Conservation (phyloP, 1,140 invertebrate genomes). For the Aleiodes sp. region DNA sequence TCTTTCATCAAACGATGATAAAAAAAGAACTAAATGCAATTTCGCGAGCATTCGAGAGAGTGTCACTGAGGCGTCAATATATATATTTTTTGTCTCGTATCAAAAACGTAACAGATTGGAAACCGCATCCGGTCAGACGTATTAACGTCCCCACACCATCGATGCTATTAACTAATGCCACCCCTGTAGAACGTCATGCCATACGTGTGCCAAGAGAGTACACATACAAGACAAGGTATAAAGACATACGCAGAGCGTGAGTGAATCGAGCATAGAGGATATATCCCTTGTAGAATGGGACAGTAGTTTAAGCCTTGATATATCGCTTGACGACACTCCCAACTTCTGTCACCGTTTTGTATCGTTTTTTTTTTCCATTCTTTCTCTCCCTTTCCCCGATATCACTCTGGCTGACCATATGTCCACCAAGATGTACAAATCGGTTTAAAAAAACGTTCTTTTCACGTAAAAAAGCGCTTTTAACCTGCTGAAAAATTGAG, state of each 20-base stretch:
- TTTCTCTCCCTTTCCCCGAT: conserved; percentile 22
- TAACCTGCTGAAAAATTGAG: no score
- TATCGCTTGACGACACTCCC: conserved; percentile 66
- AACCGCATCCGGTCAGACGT: conserved; percentile 62
- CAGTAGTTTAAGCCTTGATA: conserved; percentile 67
- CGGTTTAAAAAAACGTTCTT: neutral
- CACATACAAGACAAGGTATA: conserved; percentile 36
- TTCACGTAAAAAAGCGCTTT: neutral
- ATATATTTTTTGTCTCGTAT: conserved; percentile 30
- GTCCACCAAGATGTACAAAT: conserved; percentile 53
- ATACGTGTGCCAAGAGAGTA: conserved; percentile 55
- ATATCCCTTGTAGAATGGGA: conserved; percentile 56
- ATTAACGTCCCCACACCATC: conserved; percentile 42
- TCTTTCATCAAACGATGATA: neutral
- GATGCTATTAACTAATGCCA: conserved; percentile 63
- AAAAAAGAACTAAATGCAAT: neutral
- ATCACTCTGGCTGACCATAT: conserved; percentile 60
- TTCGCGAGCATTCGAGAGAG: neutral
- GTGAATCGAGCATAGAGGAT: conserved; percentile 39
- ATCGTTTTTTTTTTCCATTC: conserved; percentile 55
- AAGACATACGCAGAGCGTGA: conserved; percentile 32
- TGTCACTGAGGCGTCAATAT: conserved; percentile 46
- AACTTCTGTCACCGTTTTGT: conserved; percentile 66
- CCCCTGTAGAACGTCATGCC: conserved; percentile 41
- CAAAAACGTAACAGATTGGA: conserved; percentile 67